A percentile compares a stretch with the other conserved stretches of the same genome.
Evolutionary conservation across 1,140 invertebrate species (phyloP).

Genomic region (Heliconius hermathena): DNA sequence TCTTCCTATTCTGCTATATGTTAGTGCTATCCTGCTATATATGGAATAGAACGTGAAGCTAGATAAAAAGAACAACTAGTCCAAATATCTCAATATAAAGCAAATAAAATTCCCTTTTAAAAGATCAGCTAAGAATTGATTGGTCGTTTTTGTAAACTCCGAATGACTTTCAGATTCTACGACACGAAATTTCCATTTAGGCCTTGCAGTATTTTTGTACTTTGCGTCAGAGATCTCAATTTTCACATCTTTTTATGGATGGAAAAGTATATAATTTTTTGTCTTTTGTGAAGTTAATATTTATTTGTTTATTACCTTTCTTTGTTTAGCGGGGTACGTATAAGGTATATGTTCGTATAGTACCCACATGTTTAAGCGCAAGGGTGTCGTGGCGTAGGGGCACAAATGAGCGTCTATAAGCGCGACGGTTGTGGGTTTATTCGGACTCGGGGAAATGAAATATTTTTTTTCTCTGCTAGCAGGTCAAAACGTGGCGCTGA

Average conservation of each 20-base stretch:
- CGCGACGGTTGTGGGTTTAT: no score
- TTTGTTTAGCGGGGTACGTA: no score
- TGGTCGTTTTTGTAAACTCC: not conserved
- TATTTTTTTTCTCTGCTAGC: no score
- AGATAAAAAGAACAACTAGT: not conserved
- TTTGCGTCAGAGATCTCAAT: not conserved
- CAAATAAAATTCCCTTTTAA: not conserved
- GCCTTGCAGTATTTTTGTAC: not conserved
- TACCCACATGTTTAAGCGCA: no score
- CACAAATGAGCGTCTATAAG: no score
- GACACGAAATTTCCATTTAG: slow-evolving; percentile 1
- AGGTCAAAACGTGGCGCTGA: no score
- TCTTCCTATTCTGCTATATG: no score
- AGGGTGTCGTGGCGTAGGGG: no score
- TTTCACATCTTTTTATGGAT: not conserved
- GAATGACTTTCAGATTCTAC: slow-evolving; percentile 11
- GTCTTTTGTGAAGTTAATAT: not conserved
- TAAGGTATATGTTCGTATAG: no score
- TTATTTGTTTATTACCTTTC: not conserved
- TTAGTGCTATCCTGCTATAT: no score
- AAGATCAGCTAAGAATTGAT: not conserved
- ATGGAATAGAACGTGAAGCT: no score
- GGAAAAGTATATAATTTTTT: not conserved
- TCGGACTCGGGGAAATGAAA: no score
- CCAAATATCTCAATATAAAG: not conserved